Evolutionary conservation across 2,888 invertebrate genomes (phyloP), one percentile per base, ranked within the genome.

Genomic region (Synergus umbraculus): DNA sequence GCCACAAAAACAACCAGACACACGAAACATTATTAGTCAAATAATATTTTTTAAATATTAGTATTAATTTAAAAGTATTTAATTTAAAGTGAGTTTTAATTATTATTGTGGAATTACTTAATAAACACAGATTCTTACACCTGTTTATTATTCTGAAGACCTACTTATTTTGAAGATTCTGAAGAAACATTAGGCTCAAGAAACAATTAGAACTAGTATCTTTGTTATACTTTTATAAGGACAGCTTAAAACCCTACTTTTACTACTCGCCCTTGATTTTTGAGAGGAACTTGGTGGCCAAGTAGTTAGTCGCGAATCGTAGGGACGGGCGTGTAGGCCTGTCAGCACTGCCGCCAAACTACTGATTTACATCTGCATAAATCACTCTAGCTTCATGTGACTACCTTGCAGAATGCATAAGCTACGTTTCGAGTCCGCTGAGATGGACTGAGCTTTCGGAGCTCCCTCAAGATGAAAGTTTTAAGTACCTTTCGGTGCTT

Each of bases 351-450:
- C 76, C 76, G 78, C 82, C 83, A 83, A 86, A 86, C 81, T 65
- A 69, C 78, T 84, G 84, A 86, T 86, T 86, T 84, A 86, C 83
- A 84, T 82, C 79, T 67, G 81, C 81, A 84, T 86, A 86, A 86
- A 86, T 86, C 86, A 86, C 81, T 81, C 78, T 66, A 80, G 82
- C 83, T 81, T 81, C 76, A 79, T 79, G 79, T 81, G 80, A 83
- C 83, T 84, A 82, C 78, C 79, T 79, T 67, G 78, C 77, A 78
- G 63, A 46, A 73, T 69, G 67, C 77, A 78, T 49, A 64, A 65
- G 41, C 64, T 65, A 46, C 77, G 64, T 49, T 49, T 49, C 66
- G 64, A 64, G 29, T 63, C 66, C 18, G 76, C 41, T 54, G 41
- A 58, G 43, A 43, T 8, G 76, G 63, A 46, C 63, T 46, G 76